Evolutionary conservation across 2,113 vertebrate species (phyloP), one percentile per base, ranked within the genome.

Genomic region (Chamaea fasciata): DNA sequence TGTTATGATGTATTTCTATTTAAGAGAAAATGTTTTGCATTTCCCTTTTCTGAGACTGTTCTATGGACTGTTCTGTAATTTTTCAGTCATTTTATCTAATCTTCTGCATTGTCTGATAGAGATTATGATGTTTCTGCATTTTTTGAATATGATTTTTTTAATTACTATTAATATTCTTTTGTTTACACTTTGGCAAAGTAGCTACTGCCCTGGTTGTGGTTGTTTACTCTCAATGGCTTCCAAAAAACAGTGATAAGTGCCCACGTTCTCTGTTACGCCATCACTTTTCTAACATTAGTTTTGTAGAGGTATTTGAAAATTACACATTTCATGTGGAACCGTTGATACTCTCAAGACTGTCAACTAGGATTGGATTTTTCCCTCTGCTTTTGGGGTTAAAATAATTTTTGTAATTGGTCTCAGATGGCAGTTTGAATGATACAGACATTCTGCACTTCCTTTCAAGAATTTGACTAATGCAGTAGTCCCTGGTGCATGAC

Each of bases 361-460:
- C 89, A 91, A 0, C 71, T 84, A 76, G 60, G 52, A 87, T 35
- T 93, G 50, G 68, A 80, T 94, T 95, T 89, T 94, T 63, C 33
- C 16, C 28, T 89, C 47, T 88, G 65, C 85, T 90, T 79, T 63
- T 80, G 71, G 70, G 83, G 82, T 96, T 95, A 94, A 91, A 92
- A 87, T 92, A 90, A 92, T 96, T 90, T 93, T 93, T 5, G 15
- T 96, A 94, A 94, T 96, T 95, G 91, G 89, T 94, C 91, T 94
- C 93, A 89, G 80, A 63, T 93, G 95, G 71, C 92, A 94, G 70
- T 91, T 91, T 74, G 84, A 89, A 70, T 73, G 88, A 70, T 92
- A 56, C 89, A 92, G 81, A 59, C 31, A 9, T 91, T 89, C 67
- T 80, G 50, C 30, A n/a, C 67, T 95, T 94, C 86, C 73, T 89